Conservation (phyloP, 2,797 vertebrate genomes). For the Myripristis jacobus region DNA sequence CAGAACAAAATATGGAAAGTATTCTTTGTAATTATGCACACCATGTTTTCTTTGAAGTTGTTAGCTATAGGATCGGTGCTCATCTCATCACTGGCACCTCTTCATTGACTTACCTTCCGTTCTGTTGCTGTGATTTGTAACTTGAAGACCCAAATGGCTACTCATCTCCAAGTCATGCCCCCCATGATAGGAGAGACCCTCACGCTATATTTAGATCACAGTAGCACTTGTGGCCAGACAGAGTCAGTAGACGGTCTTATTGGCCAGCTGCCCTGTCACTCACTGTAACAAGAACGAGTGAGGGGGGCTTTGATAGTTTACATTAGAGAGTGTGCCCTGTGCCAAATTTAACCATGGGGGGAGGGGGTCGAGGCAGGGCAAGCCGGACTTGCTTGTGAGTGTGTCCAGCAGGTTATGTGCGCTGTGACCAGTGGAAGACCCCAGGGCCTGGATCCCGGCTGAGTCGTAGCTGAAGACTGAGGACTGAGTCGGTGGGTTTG, state of each 20-base stretch:
- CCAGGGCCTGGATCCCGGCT: slow-evolving; percentile 47
- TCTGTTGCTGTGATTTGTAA: slow-evolving; percentile 50
- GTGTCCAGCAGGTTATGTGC: slow-evolving; percentile 60
- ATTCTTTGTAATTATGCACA: neutral
- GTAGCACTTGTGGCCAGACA: slow-evolving; percentile 73
- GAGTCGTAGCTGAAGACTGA: slow-evolving; percentile 41
- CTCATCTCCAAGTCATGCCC: slow-evolving; percentile 75
- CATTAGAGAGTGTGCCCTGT: slow-evolving; percentile 72
- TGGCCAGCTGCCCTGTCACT: slow-evolving; percentile 78
- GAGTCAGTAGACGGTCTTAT: slow-evolving; percentile 64
- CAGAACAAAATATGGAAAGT: slow-evolving; percentile 3
- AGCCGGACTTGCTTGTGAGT: slow-evolving; percentile 64
- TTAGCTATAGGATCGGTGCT: neutral
- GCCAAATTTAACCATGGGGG: slow-evolving; percentile 80
- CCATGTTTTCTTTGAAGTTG: neutral
- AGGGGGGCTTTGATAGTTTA: slow-evolving; percentile 74
- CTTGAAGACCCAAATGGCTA: slow-evolving; percentile 66
- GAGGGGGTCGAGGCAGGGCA: slow-evolving; percentile 29
- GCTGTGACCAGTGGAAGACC: slow-evolving; percentile 68
- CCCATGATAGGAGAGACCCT: slow-evolving; percentile 80
- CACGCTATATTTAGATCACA: slow-evolving; percentile 78
- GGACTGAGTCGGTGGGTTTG: slow-evolving; percentile 39
- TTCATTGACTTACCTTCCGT: slow-evolving; percentile 6
- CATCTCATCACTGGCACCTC: slow-evolving; percentile 6
- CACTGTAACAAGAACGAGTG: slow-evolving; percentile 64